Evolutionary conservation across 2,113 vertebrate species (phyloP), one percentile per base, ranked within the genome.

Genomic region (Oreocharis arfaki): DNA sequence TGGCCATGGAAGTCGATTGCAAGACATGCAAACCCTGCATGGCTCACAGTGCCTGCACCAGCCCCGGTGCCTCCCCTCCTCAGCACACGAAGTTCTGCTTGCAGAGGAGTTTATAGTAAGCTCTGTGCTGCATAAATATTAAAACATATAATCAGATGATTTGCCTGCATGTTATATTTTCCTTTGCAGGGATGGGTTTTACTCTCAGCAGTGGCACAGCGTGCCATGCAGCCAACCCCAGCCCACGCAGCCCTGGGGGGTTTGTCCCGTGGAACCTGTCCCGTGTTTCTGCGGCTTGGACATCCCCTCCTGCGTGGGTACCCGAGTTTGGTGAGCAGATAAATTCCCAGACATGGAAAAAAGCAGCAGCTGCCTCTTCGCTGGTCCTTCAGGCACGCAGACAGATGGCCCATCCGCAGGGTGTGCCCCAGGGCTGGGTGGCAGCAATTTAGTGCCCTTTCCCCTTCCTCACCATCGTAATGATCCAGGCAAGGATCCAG

Each of bases 381-480:
- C 30, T 16, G 78, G 27, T 35, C 33, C 46, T 39, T 53, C 17
- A 84, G 59, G 46, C 52, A 8, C 0, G 5, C 13, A 60, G 82
- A 16, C 14, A 3, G 30, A 6, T 15, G 18, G 64, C 24, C 46
- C 69, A 17, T 26, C 30, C 35, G n/a, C 21, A 35, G 55, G 69
- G 19, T 61, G 69, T 89, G 53, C 53, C 77, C 60, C 30, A 16
- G 18, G 21, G 44, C 26, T 37, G 44, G 57, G 13, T 37, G 74
- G 37, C 41, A 46, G 44, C 1, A 9, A 27, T 33, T n/a, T 1
- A 20, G 24, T 7, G 57, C 16, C 4, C 11, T 30, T 61, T 33
- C 28, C 26, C 46, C 67, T 20, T 64, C 44, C 56, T 24, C 44
- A 21, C 0, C 5, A 6, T 1, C 0, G 1, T 5, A 3, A 11